Evolutionary conservation across 2,797 vertebrate species (phyloP).

Genomic region (Neosalanx taihuensis): DNA sequence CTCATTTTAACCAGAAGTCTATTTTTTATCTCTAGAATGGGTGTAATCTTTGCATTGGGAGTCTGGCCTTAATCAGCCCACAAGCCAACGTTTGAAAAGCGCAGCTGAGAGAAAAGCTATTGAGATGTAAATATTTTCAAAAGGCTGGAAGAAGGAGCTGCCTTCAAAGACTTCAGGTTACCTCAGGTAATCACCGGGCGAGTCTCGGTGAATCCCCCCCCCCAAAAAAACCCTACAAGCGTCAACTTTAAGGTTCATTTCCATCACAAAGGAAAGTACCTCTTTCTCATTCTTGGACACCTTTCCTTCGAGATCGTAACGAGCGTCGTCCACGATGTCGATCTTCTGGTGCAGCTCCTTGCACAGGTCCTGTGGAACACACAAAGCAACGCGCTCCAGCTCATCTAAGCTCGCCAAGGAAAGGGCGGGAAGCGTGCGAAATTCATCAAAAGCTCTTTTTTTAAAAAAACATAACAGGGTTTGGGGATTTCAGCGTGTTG

Average conservation of each 20-base stretch:
- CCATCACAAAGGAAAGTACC: conserved; percentile 68
- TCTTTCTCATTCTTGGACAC: conserved; percentile 65
- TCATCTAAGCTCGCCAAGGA: conserved; percentile 38
- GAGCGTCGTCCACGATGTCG: conserved; percentile 65
- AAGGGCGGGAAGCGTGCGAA: not conserved
- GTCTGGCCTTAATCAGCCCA: too few relatives aligned
- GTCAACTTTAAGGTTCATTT: conserved; percentile 52
- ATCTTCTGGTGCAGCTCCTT: conserved; percentile 66
- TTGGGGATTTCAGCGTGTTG: conserved; percentile 42
- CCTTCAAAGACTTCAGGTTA: conserved; percentile 4
- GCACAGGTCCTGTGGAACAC: conserved; percentile 62
- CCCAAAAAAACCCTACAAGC: not conserved
- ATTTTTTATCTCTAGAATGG: too few relatives aligned
- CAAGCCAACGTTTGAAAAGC: too few relatives aligned
- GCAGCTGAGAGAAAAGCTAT: not conserved
- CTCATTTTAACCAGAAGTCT: too few relatives aligned
- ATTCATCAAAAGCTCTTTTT: conserved; percentile 48
- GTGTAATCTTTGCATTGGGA: too few relatives aligned
- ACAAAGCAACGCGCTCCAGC: conserved; percentile 19
- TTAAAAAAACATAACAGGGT: conserved; percentile 47
- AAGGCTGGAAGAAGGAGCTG: conserved; percentile 39
- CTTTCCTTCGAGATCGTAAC: conserved; percentile 62
- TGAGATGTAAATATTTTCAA: conserved; percentile 26
- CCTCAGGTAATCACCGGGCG: not conserved
- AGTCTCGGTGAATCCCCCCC: not conserved